Base-by-base conservation (phyloP, 2,888 invertebrate genomes). In the Plagodis dolabraria region DNA sequence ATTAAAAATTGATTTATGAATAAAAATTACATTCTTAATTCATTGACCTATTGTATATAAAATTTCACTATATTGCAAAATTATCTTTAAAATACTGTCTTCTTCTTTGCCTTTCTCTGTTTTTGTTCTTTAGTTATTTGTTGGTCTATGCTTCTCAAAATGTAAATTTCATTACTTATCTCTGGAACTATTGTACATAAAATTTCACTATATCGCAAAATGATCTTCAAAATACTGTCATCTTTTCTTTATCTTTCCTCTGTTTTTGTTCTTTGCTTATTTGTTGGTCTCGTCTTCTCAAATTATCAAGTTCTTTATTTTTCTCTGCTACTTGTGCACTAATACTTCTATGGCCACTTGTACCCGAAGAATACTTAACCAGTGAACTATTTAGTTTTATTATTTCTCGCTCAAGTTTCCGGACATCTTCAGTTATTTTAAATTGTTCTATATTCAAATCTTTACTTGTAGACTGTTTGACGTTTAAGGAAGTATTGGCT, bases 371-470 rank as follows among this genome's bases (percentile, higher is more conserved):
- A 77, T 96, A 95, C 57, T 95, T 94, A 0, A 89, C 79, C 68
- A 97, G 80, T 0, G 95, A 95, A 73, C 94, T 94, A 72, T 94
- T 94, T 0, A 97, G 85, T 76, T 95, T 95, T 0, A 84, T 72
- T 55, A 97, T 93, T 75, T 96, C 96, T 40, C 90, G 93, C 77
- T 96, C 95, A 44, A 95, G 87, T 74, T 93, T 94, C 53, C 93
- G 94, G 47, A 96, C 95, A 72, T 95, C 95, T 85, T 97, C 96
- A 1, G 94, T 94, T 58, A 96, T 92, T 83, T 95, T 95, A 58
- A 96, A 95, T 69, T 95, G 94, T 72, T 95, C 95, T 42, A 97
- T 95, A 77, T 96, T 96, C 43, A 97, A 85, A 55, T 95, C 94
- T 79, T 95, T 95, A 64, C 90, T 95, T 0, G 95, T 93, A 10